Evolutionary conservation across 1,140 invertebrate species (phyloP), one percentile per base, ranked within the genome.

Genomic region (Macrostomum lignano): DNA sequence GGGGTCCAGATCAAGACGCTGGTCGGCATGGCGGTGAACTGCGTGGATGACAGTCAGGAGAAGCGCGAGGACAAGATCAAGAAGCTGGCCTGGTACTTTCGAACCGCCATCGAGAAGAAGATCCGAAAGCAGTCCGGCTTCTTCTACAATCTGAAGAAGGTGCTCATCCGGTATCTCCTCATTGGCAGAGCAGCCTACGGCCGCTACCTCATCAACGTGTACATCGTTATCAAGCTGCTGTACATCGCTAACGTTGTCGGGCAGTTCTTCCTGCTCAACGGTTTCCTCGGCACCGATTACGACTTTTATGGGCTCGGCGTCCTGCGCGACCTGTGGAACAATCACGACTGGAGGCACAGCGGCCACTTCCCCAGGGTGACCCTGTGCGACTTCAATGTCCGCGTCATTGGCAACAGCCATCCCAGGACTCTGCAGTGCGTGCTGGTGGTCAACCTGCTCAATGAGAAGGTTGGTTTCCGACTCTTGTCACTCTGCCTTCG

Each of bases 381-480:
- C 0, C 43, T 62, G 31, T 63, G 61, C 33, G 61, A 63, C 38
- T 62, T 62, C 44, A 47, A 61, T 32, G 55, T 62, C 17, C 47
- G 58, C 24, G 54, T 58, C 39, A 43, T 61, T 10, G 52, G 47
- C 2, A 55, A 52, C 41, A 28, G 42, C 3, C 48, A 52, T 25
- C 13, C 23, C 30, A 31, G 34, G 17, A 36, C 40, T 6, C 31
- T 32, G 2, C 36, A 32, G 21, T 39, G 62, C 38, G 61, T 63
- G 11, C 44, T 64, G 35, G 61, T 61, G 17, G 63, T 64, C 41
- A 64, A 64, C 39, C 48, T 64, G 19, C 64, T 64, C 47, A 64
- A 64, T 43, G 62, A 64, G 43, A 64, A 64, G 42, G 62, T 64
- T n/a, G n/a, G n/a, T n/a, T n/a, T n/a, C n/a, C n/a, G n/a, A n/a